Conservation (phyloP, 1,140 invertebrate species). For the Monochamus saltuarius region DNA sequence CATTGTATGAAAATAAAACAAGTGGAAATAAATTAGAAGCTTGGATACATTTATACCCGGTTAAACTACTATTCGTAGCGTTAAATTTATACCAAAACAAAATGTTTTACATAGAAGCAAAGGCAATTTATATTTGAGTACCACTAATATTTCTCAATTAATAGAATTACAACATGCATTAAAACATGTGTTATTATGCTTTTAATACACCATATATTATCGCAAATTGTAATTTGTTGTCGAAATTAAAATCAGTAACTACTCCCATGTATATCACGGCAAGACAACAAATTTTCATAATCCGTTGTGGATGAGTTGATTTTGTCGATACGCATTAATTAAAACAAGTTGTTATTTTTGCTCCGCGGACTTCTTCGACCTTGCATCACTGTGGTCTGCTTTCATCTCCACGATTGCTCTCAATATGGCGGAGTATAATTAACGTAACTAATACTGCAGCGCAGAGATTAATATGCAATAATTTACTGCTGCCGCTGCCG, state of each 20-base stretch:
- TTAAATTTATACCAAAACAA: too few species aligned
- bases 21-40: too few species aligned
- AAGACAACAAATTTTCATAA: conserved; percentile 39
- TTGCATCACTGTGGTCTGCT: conserved; percentile 37
- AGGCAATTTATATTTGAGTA: conserved; percentile 42
- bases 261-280: conserved; percentile 31
- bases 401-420: conserved; percentile 41
- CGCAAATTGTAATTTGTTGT: conserved; percentile 44
- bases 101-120: conserved; percentile 16
- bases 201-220: conserved; percentile 47
- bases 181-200: conserved; percentile 45
- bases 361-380: conserved; percentile 17
- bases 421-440: conserved; percentile 51
- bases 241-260: conserved; percentile 43
- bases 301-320: conserved; percentile 24
- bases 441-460: conserved; percentile 53
- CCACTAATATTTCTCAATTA: conserved; percentile 49
- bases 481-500: conserved; percentile 48
- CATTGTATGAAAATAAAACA: too few species aligned
- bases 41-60: too few species aligned
- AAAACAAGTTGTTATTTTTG: conserved; percentile 17
- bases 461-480: conserved; percentile 53
- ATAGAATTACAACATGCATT: conserved; percentile 45
- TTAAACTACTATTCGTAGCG: too few species aligned
- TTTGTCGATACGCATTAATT: conserved; percentile 33